Percentiles rank a stretch among this genome's conserved stretches.
phyloP scores from a whole-genome alignment of 2,113 vertebrate genomes.

The Elephantulus edwardii region DNA sequence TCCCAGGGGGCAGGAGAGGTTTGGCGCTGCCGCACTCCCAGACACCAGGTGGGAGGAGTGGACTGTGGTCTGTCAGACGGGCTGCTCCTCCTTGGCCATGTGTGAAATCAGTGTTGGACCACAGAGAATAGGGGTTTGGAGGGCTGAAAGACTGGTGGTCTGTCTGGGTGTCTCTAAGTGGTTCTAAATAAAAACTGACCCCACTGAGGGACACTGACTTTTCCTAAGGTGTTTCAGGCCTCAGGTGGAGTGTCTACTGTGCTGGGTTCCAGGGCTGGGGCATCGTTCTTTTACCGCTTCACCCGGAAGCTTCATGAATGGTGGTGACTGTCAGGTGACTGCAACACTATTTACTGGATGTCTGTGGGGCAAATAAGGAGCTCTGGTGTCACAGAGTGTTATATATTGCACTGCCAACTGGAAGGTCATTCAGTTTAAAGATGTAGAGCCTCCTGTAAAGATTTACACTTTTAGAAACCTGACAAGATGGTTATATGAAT shows the following conservation, averaged over 20 bases:
- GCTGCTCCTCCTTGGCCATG: rapidly evolving
- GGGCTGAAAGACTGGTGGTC: neutral
- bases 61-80: neutral
- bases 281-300: rapidly evolving
- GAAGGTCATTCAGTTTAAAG: too few relatives aligned
- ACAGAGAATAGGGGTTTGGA: rapidly evolving
- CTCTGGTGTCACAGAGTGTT: too few relatives aligned
- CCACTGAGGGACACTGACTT: neutral
- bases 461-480: too few relatives aligned
- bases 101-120: rapidly evolving
- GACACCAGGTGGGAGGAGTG: neutral
- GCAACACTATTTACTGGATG: neutral
- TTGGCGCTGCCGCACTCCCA: neutral
- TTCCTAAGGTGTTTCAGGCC: rapidly evolving
- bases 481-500: too few relatives aligned
- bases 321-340: neutral
- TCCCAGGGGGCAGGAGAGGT: neutral
- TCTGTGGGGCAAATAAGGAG: neutral
- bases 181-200: neutral
- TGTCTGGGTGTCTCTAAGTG: neutral
- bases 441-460: too few relatives aligned
- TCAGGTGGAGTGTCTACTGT: rapidly evolving
- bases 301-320: rapidly evolving
- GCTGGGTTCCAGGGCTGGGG: neutral
- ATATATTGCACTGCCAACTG: too few relatives aligned